These are phyloP conservation scores for Deilephila porcellus DNA, from an alignment of 2,888 invertebrate species.

Conservation along the genomic window DNA sequence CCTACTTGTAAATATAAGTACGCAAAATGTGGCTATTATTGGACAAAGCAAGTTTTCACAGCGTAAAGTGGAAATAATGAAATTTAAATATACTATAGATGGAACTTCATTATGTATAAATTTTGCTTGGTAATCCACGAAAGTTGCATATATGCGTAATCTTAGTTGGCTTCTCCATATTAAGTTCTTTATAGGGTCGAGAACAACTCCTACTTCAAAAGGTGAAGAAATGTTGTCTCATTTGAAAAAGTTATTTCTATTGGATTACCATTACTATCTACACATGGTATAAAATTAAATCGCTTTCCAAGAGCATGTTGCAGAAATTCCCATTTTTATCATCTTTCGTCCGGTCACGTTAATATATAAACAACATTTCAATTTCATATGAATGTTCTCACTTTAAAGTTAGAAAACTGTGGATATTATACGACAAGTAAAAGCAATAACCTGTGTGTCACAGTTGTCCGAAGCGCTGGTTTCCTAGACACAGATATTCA, in stretches of 20 bases:
- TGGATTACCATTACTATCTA: too few relatives aligned
- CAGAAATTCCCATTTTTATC: too few relatives aligned
- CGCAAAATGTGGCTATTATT: conserved; percentile 15
- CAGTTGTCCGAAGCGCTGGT: background rate
- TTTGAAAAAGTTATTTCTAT: too few relatives aligned
- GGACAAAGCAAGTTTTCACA: conserved; percentile 5
- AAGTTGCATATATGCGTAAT: background rate
- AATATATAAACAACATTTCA: conserved; percentile 6
- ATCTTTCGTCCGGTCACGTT: background rate
- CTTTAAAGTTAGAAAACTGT: background rate
- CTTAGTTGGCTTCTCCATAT: background rate
- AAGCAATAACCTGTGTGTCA: conserved; percentile 10
- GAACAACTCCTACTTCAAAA: too few relatives aligned
- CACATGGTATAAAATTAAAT: too few relatives aligned
- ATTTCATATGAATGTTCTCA: background rate
- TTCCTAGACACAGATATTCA: conserved; percentile 14
- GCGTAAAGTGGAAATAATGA: conserved; percentile 1
- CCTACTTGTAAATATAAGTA: conserved; percentile 15
- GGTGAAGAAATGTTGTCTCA: too few relatives aligned
- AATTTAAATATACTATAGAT: conserved; percentile 26
- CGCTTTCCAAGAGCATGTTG: too few relatives aligned
- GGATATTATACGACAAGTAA: conserved; percentile 2
- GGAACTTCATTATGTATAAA: conserved; percentile 7
- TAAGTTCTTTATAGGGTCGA: background rate
- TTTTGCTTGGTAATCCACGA: background rate